These are phyloP conservation scores for Willowsia nigromaculata DNA, from an alignment of 2,888 invertebrate genomes.

Conservation along the genomic window DNA sequence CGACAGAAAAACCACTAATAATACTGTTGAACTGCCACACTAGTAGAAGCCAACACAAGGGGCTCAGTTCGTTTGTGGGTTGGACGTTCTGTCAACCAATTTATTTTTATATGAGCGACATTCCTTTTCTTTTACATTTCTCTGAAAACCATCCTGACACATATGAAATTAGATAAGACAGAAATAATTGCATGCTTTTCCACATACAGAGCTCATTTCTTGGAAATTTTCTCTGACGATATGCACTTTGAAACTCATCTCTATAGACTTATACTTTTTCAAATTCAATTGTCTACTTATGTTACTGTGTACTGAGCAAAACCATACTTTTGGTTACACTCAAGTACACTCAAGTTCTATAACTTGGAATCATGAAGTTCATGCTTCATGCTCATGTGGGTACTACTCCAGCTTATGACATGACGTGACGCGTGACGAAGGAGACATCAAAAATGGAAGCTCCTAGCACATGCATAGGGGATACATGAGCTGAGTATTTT, in stretches of 20 bases:
- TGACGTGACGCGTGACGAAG: background rate
- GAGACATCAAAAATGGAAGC: too few species aligned
- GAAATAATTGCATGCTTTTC: background rate
- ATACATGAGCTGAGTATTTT: background rate
- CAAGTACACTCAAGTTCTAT: too few species aligned
- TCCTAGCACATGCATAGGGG: background rate
- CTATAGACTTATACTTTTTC: too few species aligned
- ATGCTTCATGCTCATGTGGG: too few species aligned
- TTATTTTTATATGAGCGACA: conserved; percentile 5
- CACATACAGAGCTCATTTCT: background rate
- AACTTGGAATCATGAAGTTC: too few species aligned
- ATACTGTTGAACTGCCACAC: background rate
- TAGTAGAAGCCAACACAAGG: background rate
- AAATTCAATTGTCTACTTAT: too few species aligned
- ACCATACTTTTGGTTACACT: too few species aligned
- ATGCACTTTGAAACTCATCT: background rate
- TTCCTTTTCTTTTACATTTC: background rate
- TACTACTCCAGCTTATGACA: too few species aligned
- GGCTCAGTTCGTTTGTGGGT: too few species aligned
- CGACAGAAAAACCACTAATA: background rate
- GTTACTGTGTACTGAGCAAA: too few species aligned
- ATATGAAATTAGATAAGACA: background rate
- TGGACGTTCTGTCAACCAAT: too few species aligned
- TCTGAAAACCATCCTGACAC: background rate
- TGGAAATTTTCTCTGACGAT: background rate